phyloP scores from a whole-genome alignment of 2,797 vertebrate genomes.

The Mormyrops boulengeri region DNA sequence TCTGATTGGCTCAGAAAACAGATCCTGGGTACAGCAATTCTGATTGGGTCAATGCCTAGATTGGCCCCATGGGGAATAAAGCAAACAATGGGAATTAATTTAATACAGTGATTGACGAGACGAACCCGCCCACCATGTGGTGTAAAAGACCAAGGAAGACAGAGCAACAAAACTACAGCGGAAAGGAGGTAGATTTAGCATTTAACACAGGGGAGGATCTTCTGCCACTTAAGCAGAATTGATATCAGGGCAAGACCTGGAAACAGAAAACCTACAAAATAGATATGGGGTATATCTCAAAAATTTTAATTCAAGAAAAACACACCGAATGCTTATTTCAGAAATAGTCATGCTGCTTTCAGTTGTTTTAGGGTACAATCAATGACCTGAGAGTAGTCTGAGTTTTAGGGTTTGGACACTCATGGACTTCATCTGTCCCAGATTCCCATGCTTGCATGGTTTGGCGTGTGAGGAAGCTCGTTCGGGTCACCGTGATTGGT shows the following conservation, averaged over 20 bases:
- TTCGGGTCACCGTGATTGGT: conserved; percentile 52
- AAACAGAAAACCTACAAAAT: neutral
- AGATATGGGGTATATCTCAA: neutral
- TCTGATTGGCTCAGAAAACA: neutral
- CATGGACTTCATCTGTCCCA: conserved; percentile 40
- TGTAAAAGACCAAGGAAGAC: neutral
- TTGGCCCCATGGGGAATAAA: neutral
- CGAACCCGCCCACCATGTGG: neutral
- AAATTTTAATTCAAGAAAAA: neutral
- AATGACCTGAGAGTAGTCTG: neutral
- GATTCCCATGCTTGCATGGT: conserved; percentile 46
- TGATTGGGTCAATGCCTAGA: neutral
- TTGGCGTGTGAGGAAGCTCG: conserved; percentile 49
- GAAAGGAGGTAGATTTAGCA: neutral
- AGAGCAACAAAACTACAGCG: neutral
- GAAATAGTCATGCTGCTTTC: neutral
- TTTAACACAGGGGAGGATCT: neutral
- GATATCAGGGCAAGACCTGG: neutral
- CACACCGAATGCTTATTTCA: neutral
- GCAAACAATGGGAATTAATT: neutral
- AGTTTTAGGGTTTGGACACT: neutral
- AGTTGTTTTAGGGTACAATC: neutral
- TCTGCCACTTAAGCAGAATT: neutral
- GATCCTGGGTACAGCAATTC: neutral
- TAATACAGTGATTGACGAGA: neutral